Conservation (phyloP, 2,113 vertebrate genomes). For the Rhynchomys soricoides region DNA sequence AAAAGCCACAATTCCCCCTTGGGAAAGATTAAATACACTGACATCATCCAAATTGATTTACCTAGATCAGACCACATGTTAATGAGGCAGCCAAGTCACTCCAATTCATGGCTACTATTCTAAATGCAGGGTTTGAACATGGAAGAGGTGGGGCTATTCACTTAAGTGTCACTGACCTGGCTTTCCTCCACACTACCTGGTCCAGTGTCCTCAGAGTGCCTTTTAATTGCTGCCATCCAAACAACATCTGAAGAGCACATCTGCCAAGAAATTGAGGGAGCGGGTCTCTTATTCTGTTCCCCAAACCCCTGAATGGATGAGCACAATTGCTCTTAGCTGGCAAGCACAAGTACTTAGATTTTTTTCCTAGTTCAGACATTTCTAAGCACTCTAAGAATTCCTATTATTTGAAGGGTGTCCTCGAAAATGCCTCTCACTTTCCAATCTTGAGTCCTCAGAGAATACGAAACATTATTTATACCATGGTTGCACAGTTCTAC, state of each 20-base stretch:
- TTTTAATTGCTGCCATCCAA: slow-evolving; percentile 1
- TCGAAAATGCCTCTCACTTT: slow-evolving; percentile 63
- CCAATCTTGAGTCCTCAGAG: slow-evolving; percentile 9
- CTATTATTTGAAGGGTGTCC: slow-evolving; percentile 65
- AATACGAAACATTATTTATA: slow-evolving; percentile 13
- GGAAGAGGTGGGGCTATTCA: slow-evolving; percentile 33
- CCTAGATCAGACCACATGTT: slow-evolving; percentile 74
- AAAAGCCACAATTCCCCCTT: slow-evolving; percentile 77
- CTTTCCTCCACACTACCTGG: not conserved
- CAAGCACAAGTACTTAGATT: slow-evolving; percentile 7
- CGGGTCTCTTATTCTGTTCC: slow-evolving; percentile 26
- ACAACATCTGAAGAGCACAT: not conserved
- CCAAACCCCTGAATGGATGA: not conserved
- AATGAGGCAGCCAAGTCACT: slow-evolving; percentile 72
- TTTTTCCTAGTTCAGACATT: slow-evolving; percentile 52
- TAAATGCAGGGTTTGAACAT: slow-evolving; percentile 36
- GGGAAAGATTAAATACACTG: slow-evolving; percentile 74
- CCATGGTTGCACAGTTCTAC: not conserved
- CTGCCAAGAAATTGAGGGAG: not conserved
- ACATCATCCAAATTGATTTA: slow-evolving; percentile 78
- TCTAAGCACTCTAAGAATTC: slow-evolving; percentile 55
- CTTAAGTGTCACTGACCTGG: slow-evolving; percentile 26
- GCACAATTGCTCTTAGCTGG: not conserved
- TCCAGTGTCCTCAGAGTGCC: slow-evolving; percentile 1
- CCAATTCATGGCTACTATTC: slow-evolving; percentile 70